Evolutionary conservation across 1,140 invertebrate species (phyloP).

Genomic region (Epicauta chinensis): DNA sequence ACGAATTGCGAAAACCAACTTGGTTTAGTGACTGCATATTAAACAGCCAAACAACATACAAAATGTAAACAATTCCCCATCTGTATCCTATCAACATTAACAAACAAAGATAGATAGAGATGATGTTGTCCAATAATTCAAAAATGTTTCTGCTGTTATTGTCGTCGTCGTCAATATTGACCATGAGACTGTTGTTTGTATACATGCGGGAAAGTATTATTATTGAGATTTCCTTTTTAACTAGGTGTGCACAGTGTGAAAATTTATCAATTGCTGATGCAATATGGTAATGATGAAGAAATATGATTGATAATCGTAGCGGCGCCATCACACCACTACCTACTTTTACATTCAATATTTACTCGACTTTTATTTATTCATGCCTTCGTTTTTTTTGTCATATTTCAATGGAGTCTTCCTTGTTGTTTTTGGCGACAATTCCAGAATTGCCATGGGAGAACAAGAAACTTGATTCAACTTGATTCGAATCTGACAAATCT

Average conservation of each 20-base stretch:
- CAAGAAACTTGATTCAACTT: too few species aligned
- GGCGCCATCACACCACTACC: too few species aligned
- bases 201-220: slow-evolving; percentile 9
- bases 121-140: slow-evolving; percentile 12
- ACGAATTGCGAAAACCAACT: slow-evolving; percentile 31
- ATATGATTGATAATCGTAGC: too few species aligned
- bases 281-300: too few species aligned
- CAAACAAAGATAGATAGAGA: slow-evolving; percentile 7
- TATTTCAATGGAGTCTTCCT: too few species aligned
- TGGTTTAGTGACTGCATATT: slow-evolving; percentile 36
- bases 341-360: too few species aligned
- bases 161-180: slow-evolving; percentile 5
- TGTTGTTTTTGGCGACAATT: too few species aligned
- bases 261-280: too few species aligned
- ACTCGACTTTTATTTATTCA: too few species aligned
- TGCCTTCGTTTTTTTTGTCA: too few species aligned
- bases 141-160: slow-evolving; percentile 9
- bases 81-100: not conserved
- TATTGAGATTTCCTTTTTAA: slow-evolving; percentile 16
- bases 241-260: not conserved
- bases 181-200: slow-evolving; percentile 18
- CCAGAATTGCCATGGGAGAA: too few species aligned
- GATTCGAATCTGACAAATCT: too few species aligned
- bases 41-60: slow-evolving; percentile 31
- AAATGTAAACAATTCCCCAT: slow-evolving; percentile 22